These are phyloP conservation scores for Dugesia japonica DNA, from an alignment of 2,888 invertebrate species.

Conservation along the genomic window DNA sequence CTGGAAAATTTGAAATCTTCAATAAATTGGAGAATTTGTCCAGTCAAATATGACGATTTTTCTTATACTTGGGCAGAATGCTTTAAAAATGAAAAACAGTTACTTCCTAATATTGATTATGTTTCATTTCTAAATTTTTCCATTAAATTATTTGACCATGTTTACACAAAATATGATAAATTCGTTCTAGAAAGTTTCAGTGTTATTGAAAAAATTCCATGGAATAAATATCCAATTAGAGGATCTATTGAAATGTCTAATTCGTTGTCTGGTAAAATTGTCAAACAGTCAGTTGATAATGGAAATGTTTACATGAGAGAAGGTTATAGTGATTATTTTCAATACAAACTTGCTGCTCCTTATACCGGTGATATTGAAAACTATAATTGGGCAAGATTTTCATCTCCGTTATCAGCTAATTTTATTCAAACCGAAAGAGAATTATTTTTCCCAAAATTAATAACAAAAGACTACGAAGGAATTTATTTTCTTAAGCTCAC, in stretches of 20 bases:
- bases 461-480: background rate
- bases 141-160: background rate
- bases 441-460: background rate
- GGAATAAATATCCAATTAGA: background rate
- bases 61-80: background rate
- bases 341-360: background rate
- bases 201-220: background rate
- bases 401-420: background rate
- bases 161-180: background rate
- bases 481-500: background rate
- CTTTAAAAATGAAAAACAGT: background rate
- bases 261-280: background rate
- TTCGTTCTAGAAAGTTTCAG: background rate
- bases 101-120: background rate
- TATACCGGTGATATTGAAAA: background rate
- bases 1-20: background rate
- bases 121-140: background rate
- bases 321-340: background rate
- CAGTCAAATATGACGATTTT: background rate
- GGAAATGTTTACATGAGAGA: background rate
- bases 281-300: background rate
- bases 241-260: background rate
- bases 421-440: background rate
- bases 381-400: background rate
- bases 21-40: background rate